phyloP scores from a whole-genome alignment of 2,888 invertebrate genomes.

The Noctua fimbriata region DNA sequence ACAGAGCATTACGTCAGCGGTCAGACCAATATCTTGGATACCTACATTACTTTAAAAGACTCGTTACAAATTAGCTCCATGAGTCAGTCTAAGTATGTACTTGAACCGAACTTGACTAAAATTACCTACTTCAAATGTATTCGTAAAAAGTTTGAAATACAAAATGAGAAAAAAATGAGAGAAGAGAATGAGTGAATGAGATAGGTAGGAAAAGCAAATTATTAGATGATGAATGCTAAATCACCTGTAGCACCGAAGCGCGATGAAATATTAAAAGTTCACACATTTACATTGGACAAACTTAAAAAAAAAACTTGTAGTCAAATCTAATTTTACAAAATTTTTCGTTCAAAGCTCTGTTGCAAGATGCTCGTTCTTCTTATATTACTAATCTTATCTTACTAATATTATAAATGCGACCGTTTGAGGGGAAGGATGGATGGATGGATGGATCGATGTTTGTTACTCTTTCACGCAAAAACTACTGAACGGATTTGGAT shows the following conservation, averaged over 20 bases:
- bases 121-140: not conserved
- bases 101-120: not conserved
- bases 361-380: too few relatives aligned
- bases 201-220: not conserved
- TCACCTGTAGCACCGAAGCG: not conserved
- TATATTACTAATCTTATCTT: too few relatives aligned
- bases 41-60: constrained; percentile 4
- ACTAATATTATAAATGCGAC: too few relatives aligned
- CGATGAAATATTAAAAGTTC: not conserved
- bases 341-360: not conserved
- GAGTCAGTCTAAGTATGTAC: constrained; percentile 11
- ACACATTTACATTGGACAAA: not conserved
- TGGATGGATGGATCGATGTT: too few relatives aligned
- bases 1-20: constrained; percentile 23
- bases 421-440: too few relatives aligned
- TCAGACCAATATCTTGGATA: constrained; percentile 7
- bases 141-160: not conserved
- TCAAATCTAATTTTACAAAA: not conserved
- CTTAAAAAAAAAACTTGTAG: not conserved
- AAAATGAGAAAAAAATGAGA: not conserved
- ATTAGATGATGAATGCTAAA: not conserved
- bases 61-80: not conserved
- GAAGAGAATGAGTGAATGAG: too few relatives aligned
- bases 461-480: too few relatives aligned
- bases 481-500: too few relatives aligned